Base-by-base conservation (phyloP, 2,113 vertebrate species). In the Piliocolobus tephrosceles region DNA sequence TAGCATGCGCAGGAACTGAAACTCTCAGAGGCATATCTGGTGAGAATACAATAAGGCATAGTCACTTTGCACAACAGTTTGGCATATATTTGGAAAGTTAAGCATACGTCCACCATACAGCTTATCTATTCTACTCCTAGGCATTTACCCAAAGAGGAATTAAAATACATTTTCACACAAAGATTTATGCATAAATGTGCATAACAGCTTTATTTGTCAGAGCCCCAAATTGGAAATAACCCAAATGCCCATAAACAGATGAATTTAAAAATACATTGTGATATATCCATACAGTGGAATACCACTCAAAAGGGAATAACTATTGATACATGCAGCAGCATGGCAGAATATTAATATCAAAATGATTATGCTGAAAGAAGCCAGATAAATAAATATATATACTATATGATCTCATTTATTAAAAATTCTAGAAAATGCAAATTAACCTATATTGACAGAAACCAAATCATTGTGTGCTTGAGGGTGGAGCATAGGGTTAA, bases 361-460 rank as follows among this genome's bases (percentile, higher is more conserved):
- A 66, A 58, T 57, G 50, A 68, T 72, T 52, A 58, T 10, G 25
- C 30, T 10, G 76, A 88, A 47, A 72, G 57, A 70, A 82, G 57
- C 40, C 91, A 95, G 25, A 38, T 55, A n/a, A 75, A 68, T 20
- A 82, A 58, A 82, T 45, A 45, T 76, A 75, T 0, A 35, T 38
- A 23, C 40, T 13, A 5, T 68, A 66, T 83, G 27, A 78, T 72
- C 17, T 25, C 61, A 55, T 47, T 68, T 95, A 88, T 79, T 91
- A 88, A 91, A 68, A 78, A 88, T 38, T 79, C 43, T 91, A 91
- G 47, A 83, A 91, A 94, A 84, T 30, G 16, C n/a, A 79, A 91
- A 57, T 93, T 64, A 61, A 91, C 73, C 70, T 88, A n/a, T 61
- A 40, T 23, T 70, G 88, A 91, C 61, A 47, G 83, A 82, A 84